A percentile compares a stretch with the other conserved stretches of the same genome.
Conservation (phyloP, 2,888 invertebrate species). For the Lasioglossum marginatum region DNA sequence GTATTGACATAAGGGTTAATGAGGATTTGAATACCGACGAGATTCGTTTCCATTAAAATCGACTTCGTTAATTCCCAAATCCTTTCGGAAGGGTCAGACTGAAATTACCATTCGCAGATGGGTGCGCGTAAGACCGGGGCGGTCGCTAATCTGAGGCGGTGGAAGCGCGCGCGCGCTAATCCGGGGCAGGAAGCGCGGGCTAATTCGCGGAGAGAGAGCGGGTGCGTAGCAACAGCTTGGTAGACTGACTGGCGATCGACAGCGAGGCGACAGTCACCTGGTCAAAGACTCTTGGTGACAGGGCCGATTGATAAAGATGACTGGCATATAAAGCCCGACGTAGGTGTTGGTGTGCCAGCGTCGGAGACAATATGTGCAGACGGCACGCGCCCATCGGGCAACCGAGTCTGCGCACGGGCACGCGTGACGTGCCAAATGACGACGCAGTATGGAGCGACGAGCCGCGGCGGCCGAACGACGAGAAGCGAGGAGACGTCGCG, state of each 20-base stretch:
- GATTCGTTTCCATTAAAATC: too few species aligned
- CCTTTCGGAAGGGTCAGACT: not conserved
- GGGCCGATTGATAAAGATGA: constrained; percentile 50
- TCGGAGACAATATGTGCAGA: constrained; percentile 31
- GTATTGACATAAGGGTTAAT: not conserved
- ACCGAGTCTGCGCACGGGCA: constrained; percentile 47
- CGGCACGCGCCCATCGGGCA: constrained; percentile 51
- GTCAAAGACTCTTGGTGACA: constrained; percentile 8
- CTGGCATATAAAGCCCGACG: constrained; percentile 18
- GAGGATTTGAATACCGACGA: not conserved
- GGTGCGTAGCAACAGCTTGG: not conserved
- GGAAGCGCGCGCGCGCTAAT: not conserved
- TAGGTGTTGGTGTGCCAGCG: not conserved
- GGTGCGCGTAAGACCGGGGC: not conserved
- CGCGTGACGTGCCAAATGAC: constrained; percentile 61
- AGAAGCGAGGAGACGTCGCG: constrained; percentile 59
- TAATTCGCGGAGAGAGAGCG: not conserved
- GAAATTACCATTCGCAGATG: not conserved
- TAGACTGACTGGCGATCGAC: not conserved
- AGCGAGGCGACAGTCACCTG: not conserved
- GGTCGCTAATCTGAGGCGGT: not conserved
- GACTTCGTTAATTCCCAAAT: not conserved
- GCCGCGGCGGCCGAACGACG: constrained; percentile 47
- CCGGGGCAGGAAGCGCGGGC: not conserved
- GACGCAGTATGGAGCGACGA: constrained; percentile 62